These are phyloP conservation scores for Sericinus montela DNA, from an alignment of 2,888 invertebrate species.

Conservation along the genomic window DNA sequence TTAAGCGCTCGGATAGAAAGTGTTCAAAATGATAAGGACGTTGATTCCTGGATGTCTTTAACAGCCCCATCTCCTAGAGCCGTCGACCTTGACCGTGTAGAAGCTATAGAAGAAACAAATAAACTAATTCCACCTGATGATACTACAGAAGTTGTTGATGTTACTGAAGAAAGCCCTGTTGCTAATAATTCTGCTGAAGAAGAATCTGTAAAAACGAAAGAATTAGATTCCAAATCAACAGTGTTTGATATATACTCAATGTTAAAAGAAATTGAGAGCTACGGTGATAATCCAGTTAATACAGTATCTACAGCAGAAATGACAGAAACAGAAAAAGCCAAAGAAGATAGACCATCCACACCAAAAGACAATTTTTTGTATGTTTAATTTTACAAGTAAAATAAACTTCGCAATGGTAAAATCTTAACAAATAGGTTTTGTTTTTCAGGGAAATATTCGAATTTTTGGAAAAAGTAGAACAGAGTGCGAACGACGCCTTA, in stretches of 20 bases:
- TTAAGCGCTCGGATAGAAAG: slow-evolving; percentile 63
- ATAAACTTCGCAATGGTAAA: too few relatives aligned
- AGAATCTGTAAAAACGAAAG: slow-evolving; percentile 37
- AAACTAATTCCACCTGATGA: slow-evolving; percentile 11
- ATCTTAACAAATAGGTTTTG: background rate
- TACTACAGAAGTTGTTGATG: background rate
- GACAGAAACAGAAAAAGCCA: slow-evolving; percentile 33
- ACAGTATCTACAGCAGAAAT: slow-evolving; percentile 33
- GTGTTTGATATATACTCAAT: slow-evolving; percentile 74
- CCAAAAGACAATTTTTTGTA: slow-evolving; percentile 70
- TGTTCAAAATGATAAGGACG: slow-evolving; percentile 66
- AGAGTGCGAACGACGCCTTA: slow-evolving; percentile 71
- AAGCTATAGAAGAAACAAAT: background rate
- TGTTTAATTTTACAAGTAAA: slow-evolving; percentile 24
- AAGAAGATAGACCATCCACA: slow-evolving; percentile 41
- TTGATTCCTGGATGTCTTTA: slow-evolving; percentile 74
- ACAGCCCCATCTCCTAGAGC: slow-evolving; percentile 59
- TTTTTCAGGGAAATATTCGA: slow-evolving; percentile 80
- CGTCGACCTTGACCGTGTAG: slow-evolving; percentile 33
- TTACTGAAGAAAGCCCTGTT: slow-evolving; percentile 14
- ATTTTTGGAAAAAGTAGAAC: slow-evolving; percentile 83
- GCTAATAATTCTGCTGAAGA: slow-evolving; percentile 25
- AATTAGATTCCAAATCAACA: slow-evolving; percentile 54
- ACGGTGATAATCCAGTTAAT: slow-evolving; percentile 60
- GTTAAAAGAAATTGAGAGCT: slow-evolving; percentile 73